Conservation (phyloP, 2,888 invertebrate genomes). For the Drosophila melanosoma region DNA sequence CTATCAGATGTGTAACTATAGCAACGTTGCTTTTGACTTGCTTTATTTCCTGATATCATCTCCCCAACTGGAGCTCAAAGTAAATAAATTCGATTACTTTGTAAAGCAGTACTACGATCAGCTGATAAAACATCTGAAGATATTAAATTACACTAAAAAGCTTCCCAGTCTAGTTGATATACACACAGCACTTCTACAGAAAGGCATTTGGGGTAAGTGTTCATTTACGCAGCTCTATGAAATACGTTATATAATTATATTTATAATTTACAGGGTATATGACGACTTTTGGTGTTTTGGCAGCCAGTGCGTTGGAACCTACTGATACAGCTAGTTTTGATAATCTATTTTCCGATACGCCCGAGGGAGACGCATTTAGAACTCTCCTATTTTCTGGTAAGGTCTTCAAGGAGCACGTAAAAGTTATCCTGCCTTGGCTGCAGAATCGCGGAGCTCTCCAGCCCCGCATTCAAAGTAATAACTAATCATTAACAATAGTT, state of each 20-base stretch:
- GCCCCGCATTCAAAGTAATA: not conserved
- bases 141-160: slow-evolving; percentile 70
- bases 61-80: slow-evolving; percentile 67
- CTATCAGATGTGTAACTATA: slow-evolving; percentile 71
- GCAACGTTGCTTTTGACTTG: slow-evolving; percentile 69
- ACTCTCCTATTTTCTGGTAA: slow-evolving; percentile 37
- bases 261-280: slow-evolving; percentile 32
- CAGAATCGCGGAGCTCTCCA: slow-evolving; percentile 56
- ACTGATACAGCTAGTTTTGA: slow-evolving; percentile 43
- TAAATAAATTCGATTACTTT: slow-evolving; percentile 77
- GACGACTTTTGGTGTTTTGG: slow-evolving; percentile 40
- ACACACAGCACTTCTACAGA: slow-evolving; percentile 69
- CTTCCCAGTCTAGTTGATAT: slow-evolving; percentile 76
- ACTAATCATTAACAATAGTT: not conserved
- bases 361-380: slow-evolving; percentile 32
- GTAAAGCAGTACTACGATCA: slow-evolving; percentile 76
- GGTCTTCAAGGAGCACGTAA: slow-evolving; percentile 33
- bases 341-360: slow-evolving; percentile 41
- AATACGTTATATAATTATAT: not conserved
- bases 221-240: not conserved
- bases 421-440: slow-evolving; percentile 50
- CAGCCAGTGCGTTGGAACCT: slow-evolving; percentile 35
- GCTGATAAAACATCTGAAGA: slow-evolving; percentile 65
- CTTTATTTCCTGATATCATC: slow-evolving; percentile 77
- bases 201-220: slow-evolving; percentile 66